Percentiles rank a stretch among this genome's conserved stretches.
phyloP scores from a whole-genome alignment of 2,113 vertebrate genomes.

The Prunella himalayana region DNA sequence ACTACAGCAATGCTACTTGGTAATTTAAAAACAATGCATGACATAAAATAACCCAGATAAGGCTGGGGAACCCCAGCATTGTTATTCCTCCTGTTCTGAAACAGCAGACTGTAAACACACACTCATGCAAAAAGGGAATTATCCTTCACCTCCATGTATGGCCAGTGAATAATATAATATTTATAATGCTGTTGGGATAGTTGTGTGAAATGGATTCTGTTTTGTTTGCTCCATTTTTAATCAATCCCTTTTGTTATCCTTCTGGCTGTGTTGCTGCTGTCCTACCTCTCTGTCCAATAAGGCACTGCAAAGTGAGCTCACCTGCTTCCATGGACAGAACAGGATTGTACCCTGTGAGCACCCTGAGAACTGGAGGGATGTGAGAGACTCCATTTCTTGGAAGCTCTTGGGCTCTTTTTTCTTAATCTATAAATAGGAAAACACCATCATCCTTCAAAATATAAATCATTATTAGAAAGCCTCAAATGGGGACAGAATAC shows the following conservation, averaged over 20 bases:
- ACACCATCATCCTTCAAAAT: not conserved
- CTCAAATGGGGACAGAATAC: not conserved
- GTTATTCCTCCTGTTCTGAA: not conserved
- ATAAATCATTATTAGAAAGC: not conserved
- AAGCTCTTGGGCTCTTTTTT: not conserved
- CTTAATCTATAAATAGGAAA: not conserved
- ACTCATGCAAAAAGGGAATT: not conserved
- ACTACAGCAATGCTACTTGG: not conserved
- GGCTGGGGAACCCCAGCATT: not conserved
- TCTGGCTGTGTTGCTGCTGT: not conserved
- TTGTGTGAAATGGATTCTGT: not conserved
- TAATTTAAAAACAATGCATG: constrained; percentile 9
- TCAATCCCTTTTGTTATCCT: not conserved
- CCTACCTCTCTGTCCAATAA: not conserved
- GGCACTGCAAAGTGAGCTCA: not conserved
- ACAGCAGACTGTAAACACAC: not conserved
- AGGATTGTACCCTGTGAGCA: not conserved
- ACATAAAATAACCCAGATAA: not conserved
- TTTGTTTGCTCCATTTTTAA: not conserved
- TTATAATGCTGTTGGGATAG: not conserved
- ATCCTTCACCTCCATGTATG: not conserved
- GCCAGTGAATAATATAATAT: not conserved
- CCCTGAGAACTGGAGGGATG: not conserved
- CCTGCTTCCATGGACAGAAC: not conserved
- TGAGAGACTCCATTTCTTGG: not conserved